Evolutionary conservation across 2,888 invertebrate genomes (phyloP), one percentile per base, ranked within the genome.

Genomic region (Himalopsyche japonica): DNA sequence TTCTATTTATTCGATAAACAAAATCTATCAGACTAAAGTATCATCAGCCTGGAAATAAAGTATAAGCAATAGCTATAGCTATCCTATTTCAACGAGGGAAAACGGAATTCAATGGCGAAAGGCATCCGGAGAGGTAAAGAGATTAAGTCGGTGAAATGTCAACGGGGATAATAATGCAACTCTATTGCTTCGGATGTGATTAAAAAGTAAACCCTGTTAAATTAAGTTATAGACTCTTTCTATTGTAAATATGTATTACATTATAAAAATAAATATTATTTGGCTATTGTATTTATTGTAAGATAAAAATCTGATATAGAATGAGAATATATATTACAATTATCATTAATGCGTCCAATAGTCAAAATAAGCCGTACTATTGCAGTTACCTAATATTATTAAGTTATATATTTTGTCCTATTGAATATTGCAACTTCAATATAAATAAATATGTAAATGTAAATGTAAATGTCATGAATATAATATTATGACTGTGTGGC

Each of bases 241-340:
- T 86, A 88, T 80, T 86, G 87, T 83, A 86, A 87, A 85, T 87
- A 86, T 88, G 87, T 85, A 37, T 86, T 85, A 87, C 57, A 87
- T 86, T 87, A 87, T 82, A 78, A 77, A 86, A 87, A 86, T 85
- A 87, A 85, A 86, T 85, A 83, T 83, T 85, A 86, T 87, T 86
- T 84, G 86, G 86, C 85, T 87, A 87, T 87, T 84, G 85, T 84
- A 82, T 83, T 84, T 81, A 84, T 81, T 83, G 84, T 84, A 79
- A 86, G 80, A 86, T 85, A 84, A 77, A 84, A 77, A 85, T 84
- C 76, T 85, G 83, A 82, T 84, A 84, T n/a, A n/a, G n/a, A n/a
- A n/a, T n/a, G n/a, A 77, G 32, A 77, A 77, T 77, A 77, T 77
- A 79, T 24, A 79, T 30, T 47, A 79, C 48, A 37, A 47, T 20